Percentiles rank a stretch among this genome's conserved stretches.
These are phyloP conservation scores for Seriola aureovittata DNA, from an alignment of 2,113 vertebrate genomes.

Conservation along the genomic window DNA sequence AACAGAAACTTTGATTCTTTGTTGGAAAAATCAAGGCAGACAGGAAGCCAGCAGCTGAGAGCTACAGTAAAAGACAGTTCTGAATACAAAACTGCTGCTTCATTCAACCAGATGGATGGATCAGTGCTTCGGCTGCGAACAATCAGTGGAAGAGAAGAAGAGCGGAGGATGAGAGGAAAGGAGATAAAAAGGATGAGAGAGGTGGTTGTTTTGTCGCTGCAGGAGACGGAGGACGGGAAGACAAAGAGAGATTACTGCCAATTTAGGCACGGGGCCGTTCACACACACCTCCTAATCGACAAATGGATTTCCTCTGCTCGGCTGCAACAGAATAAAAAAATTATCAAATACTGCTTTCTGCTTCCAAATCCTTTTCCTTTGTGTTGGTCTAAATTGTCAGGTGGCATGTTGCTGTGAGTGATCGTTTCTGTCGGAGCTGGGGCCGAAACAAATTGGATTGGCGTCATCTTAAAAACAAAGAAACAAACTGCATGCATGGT, in stretches of 20 bases:
- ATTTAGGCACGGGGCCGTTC: neutral
- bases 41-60: neutral
- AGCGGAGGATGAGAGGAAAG: neutral
- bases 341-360: neutral
- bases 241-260: conserved; percentile 32
- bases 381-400: neutral
- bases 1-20: neutral
- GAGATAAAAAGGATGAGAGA: conserved; percentile 4
- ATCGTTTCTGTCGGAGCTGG: neutral
- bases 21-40: neutral
- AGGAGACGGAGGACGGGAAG: conserved; percentile 15
- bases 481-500: neutral
- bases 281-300: conserved; percentile 21
- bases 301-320: conserved; percentile 28
- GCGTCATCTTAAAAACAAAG: neutral
- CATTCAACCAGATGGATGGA: conserved; percentile 18
- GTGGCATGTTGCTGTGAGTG: neutral
- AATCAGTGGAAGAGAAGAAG: conserved; percentile 9
- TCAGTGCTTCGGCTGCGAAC: conserved; percentile 21
- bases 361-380: conserved; percentile 6
- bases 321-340: neutral
- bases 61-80: neutral
- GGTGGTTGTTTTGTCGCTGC: conserved; percentile 15
- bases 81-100: neutral
- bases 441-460: conserved; percentile 2